Base-by-base conservation (phyloP, 2,113 vertebrate species). In the Cairina moschata region DNA sequence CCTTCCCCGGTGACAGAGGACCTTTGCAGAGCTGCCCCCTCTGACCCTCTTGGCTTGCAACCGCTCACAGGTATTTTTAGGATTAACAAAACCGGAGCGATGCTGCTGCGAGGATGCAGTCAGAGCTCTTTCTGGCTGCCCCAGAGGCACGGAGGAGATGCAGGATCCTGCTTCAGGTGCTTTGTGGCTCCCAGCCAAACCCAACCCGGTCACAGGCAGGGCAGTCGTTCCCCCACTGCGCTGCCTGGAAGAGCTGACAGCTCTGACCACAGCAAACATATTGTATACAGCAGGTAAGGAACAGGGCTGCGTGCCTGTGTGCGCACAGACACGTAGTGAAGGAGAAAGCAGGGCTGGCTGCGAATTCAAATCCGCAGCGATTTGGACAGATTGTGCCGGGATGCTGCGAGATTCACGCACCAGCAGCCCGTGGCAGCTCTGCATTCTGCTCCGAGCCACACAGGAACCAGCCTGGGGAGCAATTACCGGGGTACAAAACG, bases 381-480 rank as follows among this genome's bases (percentile, higher is more conserved):
- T 2, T 67, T 66, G 74, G 73, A 90, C 9, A 25, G 17, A n/a
- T 1, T 56, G 72, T 71, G 52, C 34, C 1, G 1, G 32, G 73
- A 83, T 82, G 80, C 72, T 72, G 86, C 72, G 52, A 69, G 56
- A 69, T 65, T 93, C 69, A 83, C 42, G 36, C 18, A 79, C 60
- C 71, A 84, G 58, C 67, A 58, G 58, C 22, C 8, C 0, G 68
- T 13, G 3, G 34, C 72, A 86, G 79, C 48, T 91, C 69, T 10
- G 9, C 44, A 17, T 18, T 72, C 48, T 93, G 88, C 91, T 84
- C 88, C 86, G 86, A 94, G 58, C 88, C 88, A 92, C 69, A 79
- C 56, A 89, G 90, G 83, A 95, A 85, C 58, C 55, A 82, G 73
- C 69, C 90, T 34, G 66, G 74, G 83, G 76, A 95, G 77, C 69